phyloP scores from a whole-genome alignment of 2,888 invertebrate species.

The Julus scandinavius region DNA sequence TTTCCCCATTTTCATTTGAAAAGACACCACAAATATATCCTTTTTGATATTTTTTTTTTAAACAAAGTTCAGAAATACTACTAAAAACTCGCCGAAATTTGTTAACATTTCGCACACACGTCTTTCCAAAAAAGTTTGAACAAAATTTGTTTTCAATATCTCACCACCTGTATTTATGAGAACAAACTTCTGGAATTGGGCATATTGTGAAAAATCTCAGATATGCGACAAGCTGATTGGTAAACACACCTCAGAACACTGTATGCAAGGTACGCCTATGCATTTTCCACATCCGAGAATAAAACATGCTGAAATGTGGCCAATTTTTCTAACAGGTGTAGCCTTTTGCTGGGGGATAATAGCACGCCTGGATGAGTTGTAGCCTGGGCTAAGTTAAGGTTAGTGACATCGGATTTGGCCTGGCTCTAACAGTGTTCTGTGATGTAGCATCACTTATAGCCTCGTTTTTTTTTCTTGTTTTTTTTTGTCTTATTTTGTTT shows the following conservation, averaged over 20 bases:
- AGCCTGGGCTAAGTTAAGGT: constrained; percentile 24
- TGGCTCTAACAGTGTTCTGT: constrained; percentile 22
- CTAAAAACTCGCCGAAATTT: no score
- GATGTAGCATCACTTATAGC: not conserved
- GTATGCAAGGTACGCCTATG: not conserved
- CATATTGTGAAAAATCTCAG: not conserved
- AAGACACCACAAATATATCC: no score
- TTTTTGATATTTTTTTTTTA: no score
- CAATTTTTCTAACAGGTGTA: constrained; percentile 35
- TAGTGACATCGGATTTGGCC: constrained; percentile 22
- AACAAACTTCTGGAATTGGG: no score
- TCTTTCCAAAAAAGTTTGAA: no score
- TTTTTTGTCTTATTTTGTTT: no score
- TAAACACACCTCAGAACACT: constrained; percentile 39
- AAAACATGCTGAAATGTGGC: constrained; percentile 39
- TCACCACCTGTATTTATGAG: no score
- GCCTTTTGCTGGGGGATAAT: constrained; percentile 34
- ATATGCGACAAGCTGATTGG: not conserved
- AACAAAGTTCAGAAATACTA: no score
- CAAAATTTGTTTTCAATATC: no score
- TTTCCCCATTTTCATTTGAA: no score
- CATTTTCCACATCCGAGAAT: constrained; percentile 1
- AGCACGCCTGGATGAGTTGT: constrained; percentile 14
- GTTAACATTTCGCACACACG: no score
- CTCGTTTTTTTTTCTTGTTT: not conserved